Base-by-base conservation (phyloP, 2,888 invertebrate genomes). In the Tinea pellionella region DNA sequence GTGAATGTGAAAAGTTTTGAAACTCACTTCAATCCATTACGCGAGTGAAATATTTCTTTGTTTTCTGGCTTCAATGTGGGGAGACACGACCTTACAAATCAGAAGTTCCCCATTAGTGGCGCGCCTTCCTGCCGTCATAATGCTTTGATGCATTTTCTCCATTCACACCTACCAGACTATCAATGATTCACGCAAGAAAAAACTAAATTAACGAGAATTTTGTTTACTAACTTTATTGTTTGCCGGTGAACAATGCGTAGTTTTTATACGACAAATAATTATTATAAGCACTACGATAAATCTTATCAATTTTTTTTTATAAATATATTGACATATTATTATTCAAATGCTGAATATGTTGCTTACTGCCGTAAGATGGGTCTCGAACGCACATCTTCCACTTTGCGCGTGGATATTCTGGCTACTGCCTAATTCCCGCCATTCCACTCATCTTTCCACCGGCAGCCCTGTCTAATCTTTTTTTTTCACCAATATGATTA, bases 21-120 rank as follows among this genome's bases (percentile, higher is more conserved):
- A 83, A 81, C 81, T 81, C 78, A 84, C 85, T 87, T 84, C 87
- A 85, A 86, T 87, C 86, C 84, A 87, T 87, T 86, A 86, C 82
- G 79, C 78, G 79, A 81, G 78, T 86, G 81, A 87, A 84, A 87
- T 87, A 85, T 86, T 85, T 85, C 83, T 86, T 86, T 87, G 86
- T 86, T 86, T 85, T 83, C 80, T 75, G 78, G 71, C 77, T 80
- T 70, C 71, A 70, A 71, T 70, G 72, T 66, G 73, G 71, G 69
- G 65, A 66, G 73, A 67, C 66, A 61, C 61, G 61, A 63, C 63
- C 64, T 63, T 63, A 78, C 80, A 80, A 80, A 83, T 83, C 78
- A 75, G 68, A 75, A 78, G 75, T 78, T 77, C 72, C 70, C 73
- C 75, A 80, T 80, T 73, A 74, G 69, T 66, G 64, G 61, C 57